Conservation (phyloP, 2,113 vertebrate genomes). For the Tursiops truncatus region DNA sequence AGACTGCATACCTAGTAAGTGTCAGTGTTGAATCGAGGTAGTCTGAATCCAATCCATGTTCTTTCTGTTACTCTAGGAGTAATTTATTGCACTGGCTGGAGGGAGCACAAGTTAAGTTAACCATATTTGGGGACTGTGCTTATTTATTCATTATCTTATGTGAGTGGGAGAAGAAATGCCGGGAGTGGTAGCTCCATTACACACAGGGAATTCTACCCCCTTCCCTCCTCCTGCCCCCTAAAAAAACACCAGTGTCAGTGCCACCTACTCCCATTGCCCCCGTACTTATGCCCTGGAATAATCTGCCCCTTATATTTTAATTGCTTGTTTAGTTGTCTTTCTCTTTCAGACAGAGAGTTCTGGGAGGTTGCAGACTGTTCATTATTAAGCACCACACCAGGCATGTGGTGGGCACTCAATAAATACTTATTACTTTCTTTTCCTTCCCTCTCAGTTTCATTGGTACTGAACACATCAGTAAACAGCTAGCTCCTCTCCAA, state of each 20-base stretch:
- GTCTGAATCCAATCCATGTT: background rate
- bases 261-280: too few relatives aligned
- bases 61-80: background rate
- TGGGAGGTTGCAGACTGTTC: background rate
- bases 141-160: background rate
- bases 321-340: background rate
- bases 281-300: background rate
- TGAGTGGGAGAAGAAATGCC: background rate
- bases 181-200: background rate
- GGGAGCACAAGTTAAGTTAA: background rate
- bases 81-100: background rate
- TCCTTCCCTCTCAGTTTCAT: background rate
- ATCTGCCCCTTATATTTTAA: background rate
- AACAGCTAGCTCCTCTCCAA: background rate
- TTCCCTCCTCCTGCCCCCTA: background rate
- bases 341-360: background rate
- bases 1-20: background rate
- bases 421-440: slow-evolving; percentile 30
- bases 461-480: background rate
- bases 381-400: background rate
- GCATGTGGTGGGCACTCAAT: background rate
- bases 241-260: background rate
- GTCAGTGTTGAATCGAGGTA: background rate
- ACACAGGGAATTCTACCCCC: background rate
- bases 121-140: background rate